Percentiles rank a stretch among this genome's conserved stretches.
Evolutionary conservation across 2,113 vertebrate genomes (phyloP).

Genomic region (Pseudorasbora parva): DNA sequence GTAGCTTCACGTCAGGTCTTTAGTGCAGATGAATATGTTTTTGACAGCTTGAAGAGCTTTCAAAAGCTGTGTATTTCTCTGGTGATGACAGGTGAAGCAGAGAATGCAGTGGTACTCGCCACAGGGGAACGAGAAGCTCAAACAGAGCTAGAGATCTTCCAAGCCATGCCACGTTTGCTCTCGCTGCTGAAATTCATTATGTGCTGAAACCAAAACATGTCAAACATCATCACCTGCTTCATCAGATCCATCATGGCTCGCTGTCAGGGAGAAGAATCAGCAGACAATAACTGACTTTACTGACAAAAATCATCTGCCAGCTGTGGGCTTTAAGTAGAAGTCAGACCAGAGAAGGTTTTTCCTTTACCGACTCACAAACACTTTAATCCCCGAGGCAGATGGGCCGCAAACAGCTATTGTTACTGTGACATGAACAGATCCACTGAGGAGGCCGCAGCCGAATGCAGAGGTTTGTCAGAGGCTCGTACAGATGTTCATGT

Average conservation of each 20-base stretch:
- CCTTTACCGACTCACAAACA: not conserved
- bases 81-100: constrained; percentile 61
- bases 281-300: not conserved
- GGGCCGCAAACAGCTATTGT: not conserved
- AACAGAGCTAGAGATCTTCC: not conserved
- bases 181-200: constrained; percentile 25
- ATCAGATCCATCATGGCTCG: constrained; percentile 10
- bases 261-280: not conserved
- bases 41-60: constrained; percentile 61
- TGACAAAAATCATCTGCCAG: not conserved
- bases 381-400: not conserved
- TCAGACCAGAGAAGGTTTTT: not conserved
- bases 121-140: constrained; percentile 33
- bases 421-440: not conserved
- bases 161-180: not conserved
- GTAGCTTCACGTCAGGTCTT: not conserved
- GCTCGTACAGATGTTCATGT: not conserved
- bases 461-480: not conserved
- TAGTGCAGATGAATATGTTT: constrained; percentile 58
- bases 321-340: no score
- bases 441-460: no score
- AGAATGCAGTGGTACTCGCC: constrained; percentile 48
- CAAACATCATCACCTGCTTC: constrained; percentile 44
- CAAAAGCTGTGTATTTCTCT: constrained; percentile 59
- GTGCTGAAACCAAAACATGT: constrained; percentile 33